A percentile compares a stretch with the other conserved stretches of the same genome.
These are phyloP conservation scores for Daubentonia madagascariensis DNA, from an alignment of 2,113 vertebrate species.

Conservation along the genomic window DNA sequence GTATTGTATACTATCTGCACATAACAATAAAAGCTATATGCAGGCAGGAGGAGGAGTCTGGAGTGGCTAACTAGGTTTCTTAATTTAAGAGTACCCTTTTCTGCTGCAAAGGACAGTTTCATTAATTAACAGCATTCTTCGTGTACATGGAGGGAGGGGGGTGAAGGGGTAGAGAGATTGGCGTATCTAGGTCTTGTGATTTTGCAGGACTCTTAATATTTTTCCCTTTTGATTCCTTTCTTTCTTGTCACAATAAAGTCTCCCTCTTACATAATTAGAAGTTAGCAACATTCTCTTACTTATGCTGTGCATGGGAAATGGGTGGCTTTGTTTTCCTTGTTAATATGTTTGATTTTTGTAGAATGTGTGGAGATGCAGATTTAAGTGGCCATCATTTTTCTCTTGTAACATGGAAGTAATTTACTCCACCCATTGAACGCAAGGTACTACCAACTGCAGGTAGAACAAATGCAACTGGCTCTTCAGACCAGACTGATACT, in stretches of 20 bases:
- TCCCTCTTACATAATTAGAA: neutral
- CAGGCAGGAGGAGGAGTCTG: neutral
- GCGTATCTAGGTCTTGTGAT: neutral
- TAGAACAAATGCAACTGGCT: neutral
- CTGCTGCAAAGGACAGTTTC: neutral
- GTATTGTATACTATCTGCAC: neutral
- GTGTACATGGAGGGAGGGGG: neutral
- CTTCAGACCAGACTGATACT: accelerated
- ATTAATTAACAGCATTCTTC: neutral
- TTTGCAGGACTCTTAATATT: neutral
- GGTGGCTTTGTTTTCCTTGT: neutral
- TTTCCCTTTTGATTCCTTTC: neutral
- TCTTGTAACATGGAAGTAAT: neutral
- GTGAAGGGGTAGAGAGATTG: neutral
- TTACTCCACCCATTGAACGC: neutral
- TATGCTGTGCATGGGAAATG: neutral
- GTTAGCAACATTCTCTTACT: neutral
- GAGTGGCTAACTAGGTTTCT: neutral
- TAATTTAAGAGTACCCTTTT: neutral
- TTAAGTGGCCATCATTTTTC: neutral
- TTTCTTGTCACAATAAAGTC: neutral
- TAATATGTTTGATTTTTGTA: neutral
- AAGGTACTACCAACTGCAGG: neutral
- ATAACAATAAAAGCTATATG: neutral
- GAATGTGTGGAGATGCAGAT: neutral